Evolutionary conservation across 2,113 vertebrate genomes (phyloP), one percentile per base, ranked within the genome.

Genomic region (Burhinus oedicnemus): DNA sequence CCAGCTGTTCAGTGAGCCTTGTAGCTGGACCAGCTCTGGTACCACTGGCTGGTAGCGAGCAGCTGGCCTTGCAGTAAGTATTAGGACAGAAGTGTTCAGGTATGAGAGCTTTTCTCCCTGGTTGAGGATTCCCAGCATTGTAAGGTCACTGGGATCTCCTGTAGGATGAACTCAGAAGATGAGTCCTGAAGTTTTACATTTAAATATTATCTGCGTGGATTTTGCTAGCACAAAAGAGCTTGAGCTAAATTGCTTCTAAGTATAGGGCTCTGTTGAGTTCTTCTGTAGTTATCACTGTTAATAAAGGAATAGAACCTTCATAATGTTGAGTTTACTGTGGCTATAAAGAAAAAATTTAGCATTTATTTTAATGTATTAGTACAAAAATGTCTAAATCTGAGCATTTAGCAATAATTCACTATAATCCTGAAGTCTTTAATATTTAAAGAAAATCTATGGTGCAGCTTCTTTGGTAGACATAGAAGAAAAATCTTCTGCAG

Each of bases 401-500:
- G 60, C 57, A 51, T 83, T 86, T 82, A 91, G 49, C 47, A 82
- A 62, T 81, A 94, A 66, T 82, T 89, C 11, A 5, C 45, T 92
- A 8, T 83, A 91, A 71, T 92, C 65, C 55, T 36, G 29, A 69
- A 91, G 71, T 34, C 44, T 87, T 75, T 66, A 76, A 34, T 74
- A 74, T 83, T 87, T 94, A 91, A 97, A 90, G 92, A 74, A 83
- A 87, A 95, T 92, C 58, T 84, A 12, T 88, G 58, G n/a, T 87
- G 42, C 74, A 74, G 55, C 80, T 83, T 23, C 82, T 93, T 91
- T 88, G 66, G 85, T 93, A 87, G 93, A 94, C 95, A 93, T 38
- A 90, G 70, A 93, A 91, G 64, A 95, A 93, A 95, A 94, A 92
- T 95, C 78, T 94, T 87, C 58, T 5, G 23, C 80, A 93, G 95